Base-by-base conservation (phyloP, 2,113 vertebrate genomes). In the Piliocolobus tephrosceles region DNA sequence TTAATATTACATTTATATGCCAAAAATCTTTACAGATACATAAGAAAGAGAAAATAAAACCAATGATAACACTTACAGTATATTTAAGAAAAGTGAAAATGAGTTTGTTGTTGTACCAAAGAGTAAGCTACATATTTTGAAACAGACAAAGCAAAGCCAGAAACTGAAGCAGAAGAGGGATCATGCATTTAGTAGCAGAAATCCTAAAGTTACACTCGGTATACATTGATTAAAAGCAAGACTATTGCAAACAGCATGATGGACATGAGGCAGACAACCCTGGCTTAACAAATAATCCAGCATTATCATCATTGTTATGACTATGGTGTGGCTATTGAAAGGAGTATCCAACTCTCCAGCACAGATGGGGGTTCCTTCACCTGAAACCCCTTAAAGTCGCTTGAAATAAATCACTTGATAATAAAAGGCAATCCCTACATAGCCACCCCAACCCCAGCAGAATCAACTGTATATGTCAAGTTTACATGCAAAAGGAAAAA, bases 51-150 rank as follows among this genome's bases (percentile, higher is more conserved):
- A 64, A 32, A 88, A 82, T 18, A 73, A 68, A 88, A 96, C 20
- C 35, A 92, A 61, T 0, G 40, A 1, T 87, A 2, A 88, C 52
- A 30, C 88, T 75, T 68, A 85, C 68, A 85, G 0, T 45, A 0
- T 2, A 25, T 82, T 87, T 72, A 43, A 18, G n/a, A 40, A 94
- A 97, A 97, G 94, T 94, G 82, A 98, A 8, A 94, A 86, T 43
- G 89, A 96, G 82, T 82, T 70, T 75, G 91, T 90, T 18, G 47
- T 43, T 43, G n/a, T 91, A 73, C 84, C 57, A 86, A 97, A 90
- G 38, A 91, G 68, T 70, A 14, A 91, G 79, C 8, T 38, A 84
- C 82, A 58, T 50, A 95, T 86, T 94, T 50, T n/a, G 57, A 89
- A 96, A 83, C 50, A 89, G 72, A 70, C 23, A 95, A 94, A 94